Evolutionary conservation across 2,888 invertebrate species (phyloP).

Genomic region (Taenaris catops): DNA sequence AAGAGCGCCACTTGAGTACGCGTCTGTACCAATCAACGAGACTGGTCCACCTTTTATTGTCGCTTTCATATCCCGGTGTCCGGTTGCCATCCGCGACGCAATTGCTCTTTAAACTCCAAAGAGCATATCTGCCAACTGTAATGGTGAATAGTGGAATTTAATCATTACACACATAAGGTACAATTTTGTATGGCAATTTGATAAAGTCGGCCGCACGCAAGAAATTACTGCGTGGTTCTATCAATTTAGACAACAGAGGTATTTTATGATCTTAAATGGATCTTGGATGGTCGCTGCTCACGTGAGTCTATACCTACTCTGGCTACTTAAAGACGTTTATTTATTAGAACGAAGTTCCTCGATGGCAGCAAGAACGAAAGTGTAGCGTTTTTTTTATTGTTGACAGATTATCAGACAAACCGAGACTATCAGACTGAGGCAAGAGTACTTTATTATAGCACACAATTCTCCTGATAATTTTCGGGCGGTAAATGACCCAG

Average conservation of each 20-base stretch:
- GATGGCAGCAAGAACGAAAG: too few relatives aligned
- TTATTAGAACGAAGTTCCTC: too few relatives aligned
- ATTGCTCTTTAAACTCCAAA: constrained; percentile 44
- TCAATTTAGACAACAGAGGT: constrained; percentile 35
- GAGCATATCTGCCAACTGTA: constrained; percentile 18
- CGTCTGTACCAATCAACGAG: constrained; percentile 61
- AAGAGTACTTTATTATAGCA: too few relatives aligned
- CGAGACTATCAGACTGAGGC: too few relatives aligned
- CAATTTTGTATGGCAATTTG: too few relatives aligned
- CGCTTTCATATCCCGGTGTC: constrained; percentile 73
- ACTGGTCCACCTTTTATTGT: constrained; percentile 76
- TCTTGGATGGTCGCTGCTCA: too few relatives aligned
- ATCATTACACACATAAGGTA: too few relatives aligned
- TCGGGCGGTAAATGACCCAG: too few relatives aligned
- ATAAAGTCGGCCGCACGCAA: constrained; percentile 18
- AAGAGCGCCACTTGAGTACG: constrained; percentile 22
- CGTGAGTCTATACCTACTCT: constrained; percentile 1
- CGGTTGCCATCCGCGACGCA: constrained; percentile 68
- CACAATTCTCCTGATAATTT: too few relatives aligned
- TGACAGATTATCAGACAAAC: too few relatives aligned
- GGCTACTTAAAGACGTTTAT: too few relatives aligned
- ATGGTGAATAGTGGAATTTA: neutral
- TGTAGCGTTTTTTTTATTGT: too few relatives aligned
- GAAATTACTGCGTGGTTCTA: constrained; percentile 35
- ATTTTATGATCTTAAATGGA: constrained; percentile 26